Conservation (phyloP, 1,140 invertebrate species). For the Luehdorfia chinensis region DNA sequence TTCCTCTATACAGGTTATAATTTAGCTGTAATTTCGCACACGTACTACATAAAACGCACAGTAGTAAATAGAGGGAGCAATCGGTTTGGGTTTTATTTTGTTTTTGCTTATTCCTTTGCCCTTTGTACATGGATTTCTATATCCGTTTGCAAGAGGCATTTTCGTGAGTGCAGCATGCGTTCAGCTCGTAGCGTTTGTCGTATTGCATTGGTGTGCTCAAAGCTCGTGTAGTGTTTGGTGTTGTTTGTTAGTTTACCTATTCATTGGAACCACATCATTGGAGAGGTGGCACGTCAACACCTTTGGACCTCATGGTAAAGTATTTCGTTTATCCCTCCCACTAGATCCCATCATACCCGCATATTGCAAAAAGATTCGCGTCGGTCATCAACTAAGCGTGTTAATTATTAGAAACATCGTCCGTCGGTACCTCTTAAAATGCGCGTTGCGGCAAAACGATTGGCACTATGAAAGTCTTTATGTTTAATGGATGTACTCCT, state of each 20-base stretch:
- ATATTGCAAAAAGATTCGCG: conserved; percentile 46
- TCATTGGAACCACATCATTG: conserved; percentile 72
- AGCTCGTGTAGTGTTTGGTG: conserved; percentile 74
- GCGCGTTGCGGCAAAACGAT: conserved; percentile 59
- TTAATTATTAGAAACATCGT: conserved; percentile 38
- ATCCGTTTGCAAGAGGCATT: conserved; percentile 67
- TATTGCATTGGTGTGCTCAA: conserved; percentile 72
- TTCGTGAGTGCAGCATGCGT: conserved; percentile 66
- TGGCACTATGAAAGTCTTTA: conserved; percentile 68
- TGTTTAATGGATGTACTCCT: conserved; percentile 41
- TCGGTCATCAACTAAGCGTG: conserved; percentile 48
- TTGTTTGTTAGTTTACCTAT: conserved; percentile 68
- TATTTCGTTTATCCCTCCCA: conserved; percentile 63
- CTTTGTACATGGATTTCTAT: conserved; percentile 63
- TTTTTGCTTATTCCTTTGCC: conserved; percentile 59
- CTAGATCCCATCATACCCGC: conserved; percentile 61
- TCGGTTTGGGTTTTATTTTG: conserved; percentile 67
- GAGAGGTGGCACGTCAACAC: conserved; percentile 71
- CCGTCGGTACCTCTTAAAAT: no score
- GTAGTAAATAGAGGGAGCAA: conserved; percentile 73
- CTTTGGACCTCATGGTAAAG: conserved; percentile 68
- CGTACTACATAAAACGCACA: conserved; percentile 64
- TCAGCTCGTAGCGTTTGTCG: conserved; percentile 73
- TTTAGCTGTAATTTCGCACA: conserved; percentile 64
- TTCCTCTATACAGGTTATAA: conserved; percentile 61